Evolutionary conservation across 2,888 invertebrate genomes (phyloP).

Genomic region (Tenthredo amoena): DNA sequence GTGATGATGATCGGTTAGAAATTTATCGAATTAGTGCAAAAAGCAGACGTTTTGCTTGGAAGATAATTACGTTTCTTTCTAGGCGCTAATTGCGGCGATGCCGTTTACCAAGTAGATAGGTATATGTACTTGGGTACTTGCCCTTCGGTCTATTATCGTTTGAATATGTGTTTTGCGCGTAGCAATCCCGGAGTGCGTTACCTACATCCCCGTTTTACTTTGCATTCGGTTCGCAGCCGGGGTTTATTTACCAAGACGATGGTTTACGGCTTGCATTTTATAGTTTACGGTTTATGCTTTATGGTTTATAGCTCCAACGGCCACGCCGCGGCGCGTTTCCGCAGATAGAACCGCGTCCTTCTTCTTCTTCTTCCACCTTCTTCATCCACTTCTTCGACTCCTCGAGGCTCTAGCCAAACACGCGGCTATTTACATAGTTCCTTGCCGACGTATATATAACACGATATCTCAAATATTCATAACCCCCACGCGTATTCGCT

Average conservation of each 20-base stretch:
- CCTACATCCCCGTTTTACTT: neutral
- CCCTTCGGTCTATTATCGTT: neutral
- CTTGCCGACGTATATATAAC: neutral
- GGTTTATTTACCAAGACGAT: slow-evolving; percentile 60
- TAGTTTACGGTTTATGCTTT: slow-evolving; percentile 54
- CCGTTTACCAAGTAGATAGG: neutral
- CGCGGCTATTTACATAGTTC: neutral
- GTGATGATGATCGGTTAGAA: neutral
- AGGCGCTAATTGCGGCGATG: neutral
- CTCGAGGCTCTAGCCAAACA: neutral
- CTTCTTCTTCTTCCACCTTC: neutral
- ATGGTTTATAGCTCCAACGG: slow-evolving; percentile 40
- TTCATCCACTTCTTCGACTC: neutral
- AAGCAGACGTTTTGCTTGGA: neutral
- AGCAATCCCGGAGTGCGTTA: neutral
- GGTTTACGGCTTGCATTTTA: slow-evolving; percentile 61
- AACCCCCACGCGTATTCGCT: neutral
- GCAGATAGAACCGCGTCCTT: slow-evolving; percentile 24
- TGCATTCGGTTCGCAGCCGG: slow-evolving; percentile 43
- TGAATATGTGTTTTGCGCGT: neutral
- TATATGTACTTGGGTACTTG: neutral
- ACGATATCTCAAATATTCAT: slow-evolving; percentile 27
- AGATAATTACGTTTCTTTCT: neutral
- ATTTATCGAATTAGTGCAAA: neutral
- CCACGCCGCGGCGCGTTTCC: slow-evolving; percentile 39